These are phyloP conservation scores for Myzus persicae DNA, from an alignment of 1,140 invertebrate species.

Conservation along the genomic window DNA sequence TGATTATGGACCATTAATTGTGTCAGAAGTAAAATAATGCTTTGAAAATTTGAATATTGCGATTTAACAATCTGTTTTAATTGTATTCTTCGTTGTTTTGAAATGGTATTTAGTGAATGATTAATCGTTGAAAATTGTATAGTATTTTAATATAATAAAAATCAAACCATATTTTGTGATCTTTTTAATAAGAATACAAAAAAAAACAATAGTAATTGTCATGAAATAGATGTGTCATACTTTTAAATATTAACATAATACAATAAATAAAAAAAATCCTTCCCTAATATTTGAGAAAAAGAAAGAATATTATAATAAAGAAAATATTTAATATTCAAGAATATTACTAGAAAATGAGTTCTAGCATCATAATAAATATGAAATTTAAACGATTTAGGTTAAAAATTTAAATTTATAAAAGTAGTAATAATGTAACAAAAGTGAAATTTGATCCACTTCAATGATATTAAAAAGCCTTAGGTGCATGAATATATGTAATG, in stretches of 20 bases:
- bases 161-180: background rate
- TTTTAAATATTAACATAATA: background rate
- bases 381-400: constrained; percentile 14
- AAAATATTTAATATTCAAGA: background rate
- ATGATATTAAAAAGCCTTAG: background rate
- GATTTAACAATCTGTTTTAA: background rate
- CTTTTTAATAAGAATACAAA: background rate
- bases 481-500: background rate
- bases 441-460: background rate
- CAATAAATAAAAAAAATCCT: background rate
- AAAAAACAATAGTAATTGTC: background rate
- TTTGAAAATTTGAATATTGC: background rate
- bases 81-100: background rate
- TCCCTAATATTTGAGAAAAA: background rate
- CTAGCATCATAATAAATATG: background rate
- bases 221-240: background rate
- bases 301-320: background rate
- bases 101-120: constrained; percentile 24
- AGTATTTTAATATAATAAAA: background rate
- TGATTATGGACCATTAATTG: background rate
- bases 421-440: background rate
- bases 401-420: background rate
- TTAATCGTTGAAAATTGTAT: background rate
- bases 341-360: background rate
- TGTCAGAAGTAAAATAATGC: background rate